phyloP scores from a whole-genome alignment of 2,797 vertebrate genomes.

The Coilia nasus region DNA sequence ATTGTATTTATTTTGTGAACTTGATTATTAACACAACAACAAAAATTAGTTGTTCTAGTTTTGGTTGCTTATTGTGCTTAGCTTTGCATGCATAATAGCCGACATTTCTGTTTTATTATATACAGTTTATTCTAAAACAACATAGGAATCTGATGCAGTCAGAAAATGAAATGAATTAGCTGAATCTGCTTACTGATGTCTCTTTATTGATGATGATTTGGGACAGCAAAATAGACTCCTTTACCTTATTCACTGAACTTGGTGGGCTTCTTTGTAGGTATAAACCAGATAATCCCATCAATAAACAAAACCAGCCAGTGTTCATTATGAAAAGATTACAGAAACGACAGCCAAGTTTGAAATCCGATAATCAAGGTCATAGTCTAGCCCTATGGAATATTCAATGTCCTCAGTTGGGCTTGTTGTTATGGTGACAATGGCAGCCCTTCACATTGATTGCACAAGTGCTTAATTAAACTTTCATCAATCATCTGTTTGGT shows the following conservation, averaged over 20 bases:
- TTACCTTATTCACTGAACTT: not conserved
- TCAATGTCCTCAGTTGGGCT: not conserved
- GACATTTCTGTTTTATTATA: too few species aligned
- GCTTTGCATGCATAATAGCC: not conserved
- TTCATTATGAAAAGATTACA: not conserved
- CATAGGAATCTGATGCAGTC: too few species aligned
- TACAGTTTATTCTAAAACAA: too few species aligned
- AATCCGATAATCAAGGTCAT: not conserved
- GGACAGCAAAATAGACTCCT: not conserved
- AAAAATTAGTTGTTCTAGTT: not conserved
- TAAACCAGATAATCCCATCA: not conserved
- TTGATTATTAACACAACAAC: not conserved
- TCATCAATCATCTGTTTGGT: conserved; percentile 21
- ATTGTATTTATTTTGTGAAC: not conserved
- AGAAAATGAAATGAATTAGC: too few species aligned
- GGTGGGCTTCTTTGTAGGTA: not conserved
- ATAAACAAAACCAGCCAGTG: not conserved
- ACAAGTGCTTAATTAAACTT: conserved; percentile 17
- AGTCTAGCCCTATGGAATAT: not conserved
- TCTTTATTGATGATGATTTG: too few species aligned
- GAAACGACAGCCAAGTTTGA: not conserved
- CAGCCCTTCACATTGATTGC: conserved; percentile 2
- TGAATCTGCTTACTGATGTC: too few species aligned
- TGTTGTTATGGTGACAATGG: not conserved
- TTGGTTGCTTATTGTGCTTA: not conserved